These are phyloP conservation scores for Trematocara unimaculatum DNA, from an alignment of 2,113 vertebrate genomes.

Conservation along the genomic window DNA sequence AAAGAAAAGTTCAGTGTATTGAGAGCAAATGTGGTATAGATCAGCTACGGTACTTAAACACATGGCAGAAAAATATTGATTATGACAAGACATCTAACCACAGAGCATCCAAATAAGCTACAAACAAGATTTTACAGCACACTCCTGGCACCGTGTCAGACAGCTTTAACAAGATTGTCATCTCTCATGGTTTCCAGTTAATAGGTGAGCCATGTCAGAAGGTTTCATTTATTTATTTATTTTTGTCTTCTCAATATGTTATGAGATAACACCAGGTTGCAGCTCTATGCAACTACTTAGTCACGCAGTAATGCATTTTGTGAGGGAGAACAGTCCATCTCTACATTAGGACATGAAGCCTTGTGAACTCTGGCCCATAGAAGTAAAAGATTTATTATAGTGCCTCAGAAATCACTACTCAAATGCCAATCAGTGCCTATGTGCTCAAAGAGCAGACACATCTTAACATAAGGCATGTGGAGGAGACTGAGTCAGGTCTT, in stretches of 20 bases:
- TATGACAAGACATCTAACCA: neutral
- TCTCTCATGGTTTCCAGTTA: neutral
- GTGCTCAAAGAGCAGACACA: neutral
- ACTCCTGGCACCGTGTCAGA: neutral
- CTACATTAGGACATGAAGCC: neutral
- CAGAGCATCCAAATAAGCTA: neutral
- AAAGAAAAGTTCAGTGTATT: neutral
- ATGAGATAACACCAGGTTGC: neutral
- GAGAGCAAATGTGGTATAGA: neutral
- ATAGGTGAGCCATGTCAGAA: neutral
- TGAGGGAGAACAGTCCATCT: neutral
- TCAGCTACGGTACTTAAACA: neutral
- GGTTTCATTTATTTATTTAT: neutral
- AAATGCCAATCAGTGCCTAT: neutral
- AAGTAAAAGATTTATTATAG: neutral
- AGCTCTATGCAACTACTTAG: neutral
- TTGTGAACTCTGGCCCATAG: rapidly evolving
- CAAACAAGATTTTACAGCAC: neutral
- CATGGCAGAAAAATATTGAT: neutral
- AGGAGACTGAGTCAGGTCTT: neutral
- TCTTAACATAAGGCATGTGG: neutral
- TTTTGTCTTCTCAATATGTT: neutral
- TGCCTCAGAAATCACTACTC: neutral
- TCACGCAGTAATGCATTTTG: rapidly evolving
- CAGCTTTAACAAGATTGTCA: neutral